Conservation (phyloP, 2,888 invertebrate genomes). For the Lampropteryx suffumata region DNA sequence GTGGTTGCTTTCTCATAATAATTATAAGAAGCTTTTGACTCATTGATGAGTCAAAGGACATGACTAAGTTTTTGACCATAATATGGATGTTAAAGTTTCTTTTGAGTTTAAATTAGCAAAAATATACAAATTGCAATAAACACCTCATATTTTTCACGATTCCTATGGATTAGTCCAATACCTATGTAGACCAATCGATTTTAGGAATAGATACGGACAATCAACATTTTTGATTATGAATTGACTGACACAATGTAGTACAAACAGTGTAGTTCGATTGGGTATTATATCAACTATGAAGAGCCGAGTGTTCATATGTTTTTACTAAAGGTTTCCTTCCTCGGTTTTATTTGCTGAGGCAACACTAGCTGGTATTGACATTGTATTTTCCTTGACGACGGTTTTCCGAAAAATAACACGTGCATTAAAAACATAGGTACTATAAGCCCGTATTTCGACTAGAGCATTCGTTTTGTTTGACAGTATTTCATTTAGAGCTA, state of each 20-base stretch:
- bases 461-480: no score
- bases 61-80: slow-evolving; percentile 10
- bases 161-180: no score
- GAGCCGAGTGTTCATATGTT: not conserved
- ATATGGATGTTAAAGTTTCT: not conserved
- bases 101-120: no score
- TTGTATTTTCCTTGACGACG: slow-evolving; percentile 19
- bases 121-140: no score
- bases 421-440: not conserved
- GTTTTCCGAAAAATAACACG: slow-evolving; percentile 27
- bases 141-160: no score
- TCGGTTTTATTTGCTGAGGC: not conserved
- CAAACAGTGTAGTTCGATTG: not conserved
- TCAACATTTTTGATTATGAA: no score
- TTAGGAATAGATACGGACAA: no score
- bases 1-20: slow-evolving; percentile 14
- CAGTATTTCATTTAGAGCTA: no score
- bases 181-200: no score
- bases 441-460: no score
- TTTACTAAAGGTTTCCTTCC: slow-evolving; percentile 6
- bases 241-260: not conserved
- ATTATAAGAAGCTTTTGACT: slow-evolving; percentile 18
- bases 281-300: no score
- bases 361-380: slow-evolving; percentile 11
- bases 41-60: slow-evolving; percentile 20